Evolutionary conservation across 2,113 vertebrate genomes (phyloP).

Genomic region (western clawed frog (Xenopus tropicalis)): UCB_Xtro_10.0 CM004443.2:185146001-185146500

Average conservation of each 20-base stretch:
- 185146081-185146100: no score
- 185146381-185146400: slow-evolving; percentile 86
- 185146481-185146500: not conserved
- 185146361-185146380: slow-evolving; percentile 92
- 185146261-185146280: slow-evolving; percentile 83
- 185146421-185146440: not conserved
- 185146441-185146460: no score
- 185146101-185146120: no score
- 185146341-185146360: slow-evolving; percentile 90
- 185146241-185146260: slow-evolving; percentile 87
- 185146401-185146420: slow-evolving; percentile 74
- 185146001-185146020: slow-evolving; percentile 86
- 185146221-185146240: slow-evolving; percentile 89
- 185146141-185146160: no score
- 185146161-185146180: not conserved
- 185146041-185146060: not conserved
- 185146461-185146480: not conserved
- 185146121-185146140: no score
- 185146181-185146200: no score
- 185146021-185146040: not conserved
- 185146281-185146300: slow-evolving; percentile 88
- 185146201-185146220: slow-evolving; percentile 84
- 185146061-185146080: no score
- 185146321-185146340: slow-evolving; percentile 91
- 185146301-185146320: slow-evolving; percentile 94